These are phyloP conservation scores for Cyanistes caeruleus DNA, from an alignment of 2,113 vertebrate genomes.

Conservation along the genomic window DNA sequence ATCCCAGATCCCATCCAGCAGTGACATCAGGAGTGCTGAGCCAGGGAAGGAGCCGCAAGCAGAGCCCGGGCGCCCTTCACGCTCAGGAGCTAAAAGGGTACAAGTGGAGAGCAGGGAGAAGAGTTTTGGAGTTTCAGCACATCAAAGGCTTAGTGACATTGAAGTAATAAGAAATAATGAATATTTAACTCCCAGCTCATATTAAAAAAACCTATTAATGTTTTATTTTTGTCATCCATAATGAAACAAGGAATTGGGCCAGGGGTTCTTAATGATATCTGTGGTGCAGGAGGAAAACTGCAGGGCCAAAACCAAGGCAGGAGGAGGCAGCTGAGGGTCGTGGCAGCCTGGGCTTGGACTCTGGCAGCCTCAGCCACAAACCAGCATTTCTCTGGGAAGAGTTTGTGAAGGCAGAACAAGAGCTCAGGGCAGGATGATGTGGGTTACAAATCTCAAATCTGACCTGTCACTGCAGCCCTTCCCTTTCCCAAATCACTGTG, in stretches of 20 bases:
- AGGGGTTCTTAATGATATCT: not conserved
- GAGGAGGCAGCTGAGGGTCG: not conserved
- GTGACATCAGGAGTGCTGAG: not conserved
- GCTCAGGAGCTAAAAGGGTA: not conserved
- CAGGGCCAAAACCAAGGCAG: not conserved
- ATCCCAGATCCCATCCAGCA: not conserved
- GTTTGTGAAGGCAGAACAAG: rapidly evolving
- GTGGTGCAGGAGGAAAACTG: not conserved
- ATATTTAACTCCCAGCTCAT: slow-evolving; percentile 43
- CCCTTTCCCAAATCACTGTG: not conserved
- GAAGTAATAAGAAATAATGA: slow-evolving; percentile 33
- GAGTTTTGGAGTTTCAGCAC: not conserved
- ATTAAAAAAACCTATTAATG: slow-evolving; percentile 24
- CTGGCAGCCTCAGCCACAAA: not conserved
- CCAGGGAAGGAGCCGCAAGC: not conserved
- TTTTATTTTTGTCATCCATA: slow-evolving; percentile 44
- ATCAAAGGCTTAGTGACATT: not conserved
- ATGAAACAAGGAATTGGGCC: not conserved
- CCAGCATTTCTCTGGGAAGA: rapidly evolving
- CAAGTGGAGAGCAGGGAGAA: not conserved
- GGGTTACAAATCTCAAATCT: not conserved
- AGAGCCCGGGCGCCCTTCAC: not conserved
- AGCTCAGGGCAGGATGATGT: not conserved
- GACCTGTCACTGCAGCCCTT: not conserved
- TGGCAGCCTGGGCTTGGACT: rapidly evolving